Percentiles rank a stretch among this genome's conserved stretches.
These are phyloP conservation scores for Colossoma macropomum DNA, from an alignment of 2,113 vertebrate genomes.

Conservation along the genomic window DNA sequence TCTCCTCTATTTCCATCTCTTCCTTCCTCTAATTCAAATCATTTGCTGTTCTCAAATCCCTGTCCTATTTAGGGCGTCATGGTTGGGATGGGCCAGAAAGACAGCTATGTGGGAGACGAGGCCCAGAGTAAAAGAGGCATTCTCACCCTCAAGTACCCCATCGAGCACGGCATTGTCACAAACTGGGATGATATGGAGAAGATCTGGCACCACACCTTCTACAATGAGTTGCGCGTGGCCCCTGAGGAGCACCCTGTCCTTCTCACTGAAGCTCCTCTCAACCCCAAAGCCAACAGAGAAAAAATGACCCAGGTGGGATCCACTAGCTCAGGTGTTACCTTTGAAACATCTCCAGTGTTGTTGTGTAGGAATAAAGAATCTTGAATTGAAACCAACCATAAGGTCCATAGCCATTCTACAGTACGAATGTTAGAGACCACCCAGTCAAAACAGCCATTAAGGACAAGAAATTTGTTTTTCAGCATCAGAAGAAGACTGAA, in stretches of 20 bases:
- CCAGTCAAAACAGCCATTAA: too few relatives aligned
- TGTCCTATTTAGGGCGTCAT: not conserved
- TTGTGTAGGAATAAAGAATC: not conserved
- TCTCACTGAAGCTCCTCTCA: not conserved
- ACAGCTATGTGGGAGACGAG: not conserved
- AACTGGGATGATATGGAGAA: constrained; percentile 4
- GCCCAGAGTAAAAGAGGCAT: not conserved
- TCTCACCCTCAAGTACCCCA: not conserved
- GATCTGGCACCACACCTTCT: not conserved
- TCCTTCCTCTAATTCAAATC: not conserved
- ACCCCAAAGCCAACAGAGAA: not conserved
- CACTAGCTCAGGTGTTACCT: too few relatives aligned
- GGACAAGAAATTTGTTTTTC: too few relatives aligned
- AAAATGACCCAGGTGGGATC: constrained; percentile 7
- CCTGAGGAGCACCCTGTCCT: not conserved
- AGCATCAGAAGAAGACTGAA: too few relatives aligned
- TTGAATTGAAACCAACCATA: too few relatives aligned
- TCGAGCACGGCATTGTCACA: not conserved
- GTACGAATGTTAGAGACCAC: too few relatives aligned
- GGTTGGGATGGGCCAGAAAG: constrained; percentile 1
- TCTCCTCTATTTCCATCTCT: not conserved
- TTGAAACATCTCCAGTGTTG: not conserved
- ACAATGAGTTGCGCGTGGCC: not conserved
- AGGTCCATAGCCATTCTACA: too few relatives aligned
- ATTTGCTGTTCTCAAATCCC: not conserved